These are phyloP conservation scores for Drosophila tristis DNA, from an alignment of 1,140 invertebrate species.

Conservation along the genomic window DNA sequence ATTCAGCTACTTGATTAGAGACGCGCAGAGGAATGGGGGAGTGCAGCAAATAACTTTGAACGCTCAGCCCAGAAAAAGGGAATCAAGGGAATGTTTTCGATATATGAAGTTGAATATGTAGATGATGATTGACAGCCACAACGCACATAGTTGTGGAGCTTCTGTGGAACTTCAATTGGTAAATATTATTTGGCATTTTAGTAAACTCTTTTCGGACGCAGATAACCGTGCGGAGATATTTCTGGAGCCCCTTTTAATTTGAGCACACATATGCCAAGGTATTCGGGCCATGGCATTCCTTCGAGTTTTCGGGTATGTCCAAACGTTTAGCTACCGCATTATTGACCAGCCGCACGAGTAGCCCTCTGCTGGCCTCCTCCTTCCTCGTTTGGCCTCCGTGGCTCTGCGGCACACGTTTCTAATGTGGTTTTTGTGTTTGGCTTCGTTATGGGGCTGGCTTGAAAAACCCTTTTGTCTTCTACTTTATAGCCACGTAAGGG, in stretches of 20 bases:
- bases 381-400: conserved; percentile 34
- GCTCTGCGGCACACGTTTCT: conserved; percentile 33
- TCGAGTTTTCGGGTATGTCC: conserved; percentile 3
- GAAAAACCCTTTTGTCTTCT: conserved; percentile 74
- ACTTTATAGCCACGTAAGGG: conserved; percentile 73
- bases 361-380: conserved; percentile 13
- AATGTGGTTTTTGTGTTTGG: conserved; percentile 46
- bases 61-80: no score
- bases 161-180: conserved; percentile 18
- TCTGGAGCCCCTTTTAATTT: conserved; percentile 21
- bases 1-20: neutral
- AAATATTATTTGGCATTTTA: conserved; percentile 23
- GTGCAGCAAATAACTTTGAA: no score
- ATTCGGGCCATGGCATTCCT: conserved; percentile 4
- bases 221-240: conserved; percentile 34
- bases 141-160: neutral
- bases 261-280: conserved; percentile 38
- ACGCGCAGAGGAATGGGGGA: neutral
- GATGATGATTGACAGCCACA: no score
- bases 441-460: conserved; percentile 9
- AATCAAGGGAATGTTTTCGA: conserved; percentile 5
- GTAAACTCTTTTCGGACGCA: conserved; percentile 19
- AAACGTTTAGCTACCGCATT: conserved; percentile 47
- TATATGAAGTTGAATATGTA: neutral
- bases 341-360: conserved; percentile 38